Percentiles rank a stretch among this genome's conserved stretches.
These are phyloP conservation scores for Garra rufa DNA, from an alignment of 2,113 vertebrate species.

Conservation along the genomic window DNA sequence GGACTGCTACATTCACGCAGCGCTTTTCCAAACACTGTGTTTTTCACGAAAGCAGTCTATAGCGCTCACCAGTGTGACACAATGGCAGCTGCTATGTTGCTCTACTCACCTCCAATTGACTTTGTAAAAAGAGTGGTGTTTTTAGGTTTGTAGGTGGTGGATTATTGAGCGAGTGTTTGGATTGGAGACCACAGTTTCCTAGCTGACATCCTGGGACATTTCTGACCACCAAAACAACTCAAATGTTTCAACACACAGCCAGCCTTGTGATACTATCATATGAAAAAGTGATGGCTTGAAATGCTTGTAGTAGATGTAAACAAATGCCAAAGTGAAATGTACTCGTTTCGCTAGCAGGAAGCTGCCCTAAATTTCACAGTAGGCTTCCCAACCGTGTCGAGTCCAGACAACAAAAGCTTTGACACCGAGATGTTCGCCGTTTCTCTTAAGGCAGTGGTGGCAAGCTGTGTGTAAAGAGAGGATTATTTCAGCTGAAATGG, in stretches of 20 bases:
- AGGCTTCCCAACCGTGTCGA: not conserved
- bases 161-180: conserved; percentile 3
- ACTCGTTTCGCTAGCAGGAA: not conserved
- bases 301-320: not conserved
- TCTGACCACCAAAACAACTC: not conserved
- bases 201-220: not conserved
- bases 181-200: not conserved
- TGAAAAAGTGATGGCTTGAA: not conserved
- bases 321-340: not conserved
- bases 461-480: conserved; percentile 25
- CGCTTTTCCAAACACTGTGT: conserved; percentile 11
- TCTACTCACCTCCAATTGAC: not conserved
- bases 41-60: not conserved
- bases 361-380: conserved; percentile 21
- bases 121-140: not conserved
- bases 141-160: not conserved
- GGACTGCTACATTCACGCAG: not conserved
- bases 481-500: conserved; percentile 43
- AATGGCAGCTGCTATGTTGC: not conserved
- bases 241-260: not conserved
- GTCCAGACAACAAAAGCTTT: conserved; percentile 24
- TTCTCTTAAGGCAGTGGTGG: not conserved
- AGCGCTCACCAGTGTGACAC: not conserved
- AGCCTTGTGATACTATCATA: not conserved
- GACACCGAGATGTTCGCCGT: not conserved